A percentile compares a stretch with the other conserved stretches of the same genome.
Evolutionary conservation across 2,888 invertebrate genomes (phyloP).

Genomic region (Hirtodrosophila confusa): DNA sequence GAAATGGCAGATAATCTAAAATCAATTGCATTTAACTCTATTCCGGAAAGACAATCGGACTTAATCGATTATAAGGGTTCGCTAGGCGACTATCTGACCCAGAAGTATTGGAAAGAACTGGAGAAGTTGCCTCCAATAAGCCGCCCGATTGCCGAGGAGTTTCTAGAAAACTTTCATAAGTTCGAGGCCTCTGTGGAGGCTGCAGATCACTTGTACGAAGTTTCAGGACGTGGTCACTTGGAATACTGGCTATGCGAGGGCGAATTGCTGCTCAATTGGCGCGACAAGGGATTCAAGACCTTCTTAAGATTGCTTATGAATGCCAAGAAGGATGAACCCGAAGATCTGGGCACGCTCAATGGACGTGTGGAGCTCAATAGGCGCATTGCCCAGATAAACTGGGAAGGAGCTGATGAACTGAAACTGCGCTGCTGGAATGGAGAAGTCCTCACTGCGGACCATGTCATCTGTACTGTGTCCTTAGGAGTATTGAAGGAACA

Average conservation of each 20-base stretch:
- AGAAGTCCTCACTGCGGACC: constrained; percentile 84
- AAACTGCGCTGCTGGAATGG: constrained; percentile 81
- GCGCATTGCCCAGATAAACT: constrained; percentile 72
- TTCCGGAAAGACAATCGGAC: constrained; percentile 79
- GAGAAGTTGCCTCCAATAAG: constrained; percentile 73
- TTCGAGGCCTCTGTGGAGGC: constrained; percentile 85
- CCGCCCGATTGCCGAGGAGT: constrained; percentile 84
- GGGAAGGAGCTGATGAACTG: constrained; percentile 53
- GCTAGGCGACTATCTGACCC: constrained; percentile 79
- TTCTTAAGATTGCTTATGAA: constrained; percentile 88
- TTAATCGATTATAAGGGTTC: constrained; percentile 79
- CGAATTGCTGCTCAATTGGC: constrained; percentile 89
- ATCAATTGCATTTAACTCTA: constrained; percentile 82
- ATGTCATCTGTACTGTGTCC: constrained; percentile 87
- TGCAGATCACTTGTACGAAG: constrained; percentile 87
- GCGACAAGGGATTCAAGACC: constrained; percentile 88
- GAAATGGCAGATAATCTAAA: constrained; percentile 80
- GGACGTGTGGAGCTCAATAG: constrained; percentile 75
- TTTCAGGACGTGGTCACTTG: constrained; percentile 87
- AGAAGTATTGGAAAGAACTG: constrained; percentile 73
- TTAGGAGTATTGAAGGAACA: constrained; percentile 86
- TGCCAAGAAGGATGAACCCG: constrained; percentile 24
- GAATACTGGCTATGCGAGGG: constrained; percentile 90
- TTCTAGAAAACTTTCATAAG: constrained; percentile 87
- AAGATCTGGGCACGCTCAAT: constrained; percentile 75